phyloP scores from a whole-genome alignment of 30 jellyfish, hydroid and myxozoan genomes.

The Turritopsis rubra region DNA sequence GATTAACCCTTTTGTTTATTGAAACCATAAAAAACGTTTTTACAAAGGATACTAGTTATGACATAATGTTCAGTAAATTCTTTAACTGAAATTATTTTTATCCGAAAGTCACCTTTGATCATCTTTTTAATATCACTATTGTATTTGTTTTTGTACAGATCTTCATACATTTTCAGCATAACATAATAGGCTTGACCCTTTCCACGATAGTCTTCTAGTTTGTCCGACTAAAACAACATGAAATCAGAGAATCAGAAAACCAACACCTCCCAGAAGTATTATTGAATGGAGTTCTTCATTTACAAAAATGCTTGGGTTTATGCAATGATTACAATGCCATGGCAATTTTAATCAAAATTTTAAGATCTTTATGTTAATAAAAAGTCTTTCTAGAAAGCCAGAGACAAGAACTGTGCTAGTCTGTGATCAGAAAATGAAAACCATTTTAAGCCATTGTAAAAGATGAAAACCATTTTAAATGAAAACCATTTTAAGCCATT shows the following conservation, averaged over 20 bases:
- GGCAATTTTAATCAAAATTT: no score
- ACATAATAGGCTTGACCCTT: constrained; percentile 2
- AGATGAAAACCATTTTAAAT: no score
- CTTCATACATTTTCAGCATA: background rate
- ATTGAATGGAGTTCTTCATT: background rate
- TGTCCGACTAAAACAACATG: constrained; percentile 1
- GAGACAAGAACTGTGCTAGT: no score
- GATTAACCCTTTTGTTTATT: no score
- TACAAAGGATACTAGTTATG: background rate
- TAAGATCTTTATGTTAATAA: no score
- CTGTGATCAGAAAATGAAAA: no score
- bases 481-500: no score
- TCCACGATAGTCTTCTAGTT: constrained; percentile 15
- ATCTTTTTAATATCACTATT: background rate
- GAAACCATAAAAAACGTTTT: background rate
- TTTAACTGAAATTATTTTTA: background rate
- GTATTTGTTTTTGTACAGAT: background rate
- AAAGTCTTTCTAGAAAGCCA: no score
- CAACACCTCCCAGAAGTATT: background rate
- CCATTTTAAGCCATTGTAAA: no score
- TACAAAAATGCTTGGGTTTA: background rate
- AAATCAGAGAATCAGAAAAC: background rate
- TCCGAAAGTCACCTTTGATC: constrained; percentile 11
- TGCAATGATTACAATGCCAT: background rate
- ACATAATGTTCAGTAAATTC: background rate